Base-by-base conservation (phyloP, 2,888 invertebrate genomes). In the Ormyrus nitidulus region DNA sequence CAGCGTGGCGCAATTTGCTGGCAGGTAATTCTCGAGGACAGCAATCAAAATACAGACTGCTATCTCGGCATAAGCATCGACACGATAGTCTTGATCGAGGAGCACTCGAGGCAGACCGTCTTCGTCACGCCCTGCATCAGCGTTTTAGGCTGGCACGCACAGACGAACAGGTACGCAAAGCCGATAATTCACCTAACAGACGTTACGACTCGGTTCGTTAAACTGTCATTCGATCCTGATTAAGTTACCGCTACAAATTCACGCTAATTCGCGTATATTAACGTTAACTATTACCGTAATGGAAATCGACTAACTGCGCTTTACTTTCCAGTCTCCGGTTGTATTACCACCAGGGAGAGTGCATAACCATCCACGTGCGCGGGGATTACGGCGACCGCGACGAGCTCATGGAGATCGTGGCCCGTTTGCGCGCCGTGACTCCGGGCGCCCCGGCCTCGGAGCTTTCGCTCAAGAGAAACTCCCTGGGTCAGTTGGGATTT, bases 301-400 rank as follows among this genome's bases (percentile, higher is more conserved):
- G 4, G 34, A 34, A 34, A 34, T 34, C 34, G 34, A 34, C 34
- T 34, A 4, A 34, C 34, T 4, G 4, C 34, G 34, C 34, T 34
- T 34, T 34, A 4, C 5, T 49, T 84, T 84, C 19, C 91, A 95
- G 95, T 85, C 91, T 96, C 80, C 93, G 96, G 81, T 91, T 98
- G 80, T 98, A 96, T 91, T 97, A 97, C 91, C 98, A 98, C 91
- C 96, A 97, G 90, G 98, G 98, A 3, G 98, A 98, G 91, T 97
- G 97, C 90, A 94, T 98, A 85, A 95, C 96, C 6, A 92, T 97
- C 82, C 94, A 95, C 85, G 94, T 95, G 88, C 92, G 94, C 77
- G 94, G 95, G 85, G 93, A 93, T 64, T 92, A 93, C 81, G 93
- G 93, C 5, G 96, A 95, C 85, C 91, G 93, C 5, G 94, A 94